Evolutionary conservation across 2,888 invertebrate genomes (phyloP).

Genomic region (Tetragnatha montana): DNA sequence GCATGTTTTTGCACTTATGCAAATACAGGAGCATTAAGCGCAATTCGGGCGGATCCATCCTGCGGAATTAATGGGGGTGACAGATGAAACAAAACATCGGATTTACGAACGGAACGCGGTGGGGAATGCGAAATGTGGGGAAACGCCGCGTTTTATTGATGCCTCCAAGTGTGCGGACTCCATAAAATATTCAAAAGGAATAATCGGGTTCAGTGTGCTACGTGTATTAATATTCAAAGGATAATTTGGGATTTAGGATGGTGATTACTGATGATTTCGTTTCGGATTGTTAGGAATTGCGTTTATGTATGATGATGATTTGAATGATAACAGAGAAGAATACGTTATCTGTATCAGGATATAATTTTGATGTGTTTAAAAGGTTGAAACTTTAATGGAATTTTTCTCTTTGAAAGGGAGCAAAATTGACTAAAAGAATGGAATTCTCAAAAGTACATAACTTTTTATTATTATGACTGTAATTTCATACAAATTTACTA

Average conservation of each 20-base stretch:
- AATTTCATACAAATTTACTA: too few relatives aligned
- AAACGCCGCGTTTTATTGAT: neutral
- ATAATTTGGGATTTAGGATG: neutral
- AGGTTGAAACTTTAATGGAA: too few relatives aligned
- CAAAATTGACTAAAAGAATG: too few relatives aligned
- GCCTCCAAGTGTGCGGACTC: neutral
- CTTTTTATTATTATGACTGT: too few relatives aligned
- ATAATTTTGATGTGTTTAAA: too few relatives aligned
- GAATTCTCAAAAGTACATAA: too few relatives aligned
- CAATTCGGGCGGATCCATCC: neutral
- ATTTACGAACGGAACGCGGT: neutral
- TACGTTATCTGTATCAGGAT: too few relatives aligned
- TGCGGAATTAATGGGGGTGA: neutral
- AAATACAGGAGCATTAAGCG: neutral
- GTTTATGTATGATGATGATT: neutral
- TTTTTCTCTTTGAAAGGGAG: too few relatives aligned
- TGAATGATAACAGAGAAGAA: too few relatives aligned
- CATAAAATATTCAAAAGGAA: neutral
- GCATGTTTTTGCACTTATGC: neutral
- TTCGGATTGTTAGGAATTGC: neutral
- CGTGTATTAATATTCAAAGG: neutral
- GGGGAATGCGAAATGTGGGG: neutral
- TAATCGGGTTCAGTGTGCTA: neutral
- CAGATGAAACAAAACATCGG: neutral
- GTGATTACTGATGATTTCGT: neutral